These are phyloP conservation scores for Orchestes rusci DNA, from an alignment of 2,888 invertebrate genomes.

Conservation along the genomic window DNA sequence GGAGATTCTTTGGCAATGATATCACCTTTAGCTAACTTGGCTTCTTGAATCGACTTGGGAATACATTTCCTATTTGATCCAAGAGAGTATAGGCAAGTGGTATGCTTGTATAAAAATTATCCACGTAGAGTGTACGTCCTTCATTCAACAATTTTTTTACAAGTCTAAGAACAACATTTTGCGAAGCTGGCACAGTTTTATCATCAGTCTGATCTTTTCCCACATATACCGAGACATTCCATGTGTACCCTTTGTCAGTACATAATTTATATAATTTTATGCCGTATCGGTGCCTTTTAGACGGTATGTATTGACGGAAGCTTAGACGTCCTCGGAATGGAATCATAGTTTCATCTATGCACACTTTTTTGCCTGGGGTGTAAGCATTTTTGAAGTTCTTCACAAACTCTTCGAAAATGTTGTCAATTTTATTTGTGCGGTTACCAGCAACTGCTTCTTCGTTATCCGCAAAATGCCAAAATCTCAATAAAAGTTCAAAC, in stretches of 20 bases:
- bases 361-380: background rate
- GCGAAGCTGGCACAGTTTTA: background rate
- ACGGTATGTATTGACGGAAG: conserved; percentile 10
- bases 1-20: conserved; percentile 3
- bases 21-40: background rate
- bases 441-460: background rate
- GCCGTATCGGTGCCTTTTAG: conserved; percentile 8
- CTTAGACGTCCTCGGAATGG: conserved; percentile 7
- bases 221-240: conserved; percentile 9
- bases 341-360: no score
- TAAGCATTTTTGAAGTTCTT: background rate
- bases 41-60: background rate
- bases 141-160: conserved; percentile 6
- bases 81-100: conserved; percentile 4
- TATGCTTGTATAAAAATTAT: conserved; percentile 12
- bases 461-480: conserved; percentile 8
- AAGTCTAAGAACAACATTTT: conserved; percentile 4
- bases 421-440: conserved; percentile 3
- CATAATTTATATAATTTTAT: conserved; percentile 11
- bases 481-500: conserved; percentile 5
- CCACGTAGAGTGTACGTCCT: conserved; percentile 8
- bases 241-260: no score
- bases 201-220: conserved; percentile 8
- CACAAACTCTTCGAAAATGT: background rate
- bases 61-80: conserved; percentile 7